These are phyloP conservation scores for Subacronicta megacephala DNA, from an alignment of 2,888 invertebrate genomes.

Conservation along the genomic window DNA sequence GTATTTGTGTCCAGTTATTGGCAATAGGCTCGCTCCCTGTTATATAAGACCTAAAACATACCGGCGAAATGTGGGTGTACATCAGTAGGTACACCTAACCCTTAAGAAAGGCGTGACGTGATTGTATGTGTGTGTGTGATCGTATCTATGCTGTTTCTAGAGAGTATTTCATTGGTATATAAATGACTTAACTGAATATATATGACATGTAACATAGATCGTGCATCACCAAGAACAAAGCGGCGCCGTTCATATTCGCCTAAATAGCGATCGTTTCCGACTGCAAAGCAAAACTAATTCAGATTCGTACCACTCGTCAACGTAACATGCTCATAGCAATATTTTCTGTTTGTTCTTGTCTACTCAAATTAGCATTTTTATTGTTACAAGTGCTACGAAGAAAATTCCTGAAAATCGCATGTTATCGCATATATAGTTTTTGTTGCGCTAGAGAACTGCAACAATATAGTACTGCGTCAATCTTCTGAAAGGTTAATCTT, in stretches of 20 bases:
- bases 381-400: neutral
- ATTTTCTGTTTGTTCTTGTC: neutral
- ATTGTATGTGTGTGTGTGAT: no score
- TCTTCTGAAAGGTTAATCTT: constrained; percentile 10
- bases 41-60: no score
- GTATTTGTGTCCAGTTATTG: no score
- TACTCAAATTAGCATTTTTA: no score
- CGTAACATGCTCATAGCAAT: neutral
- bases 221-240: constrained; percentile 14
- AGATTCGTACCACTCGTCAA: constrained; percentile 28
- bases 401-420: neutral
- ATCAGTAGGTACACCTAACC: no score
- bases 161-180: neutral
- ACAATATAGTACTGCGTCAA: no score
- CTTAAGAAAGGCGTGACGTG: no score
- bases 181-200: neutral
- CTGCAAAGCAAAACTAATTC: constrained; percentile 33
- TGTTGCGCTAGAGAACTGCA: neutral
- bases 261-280: constrained; percentile 39
- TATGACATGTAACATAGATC: constrained; percentile 16
- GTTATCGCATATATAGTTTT: neutral
- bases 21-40: no score
- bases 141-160: no score
- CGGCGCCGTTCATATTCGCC: constrained; percentile 15
- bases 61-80: no score